Evolutionary conservation across 2,888 invertebrate species (phyloP), one percentile per base, ranked within the genome.

Genomic region (Dryomyza anilis): DNA sequence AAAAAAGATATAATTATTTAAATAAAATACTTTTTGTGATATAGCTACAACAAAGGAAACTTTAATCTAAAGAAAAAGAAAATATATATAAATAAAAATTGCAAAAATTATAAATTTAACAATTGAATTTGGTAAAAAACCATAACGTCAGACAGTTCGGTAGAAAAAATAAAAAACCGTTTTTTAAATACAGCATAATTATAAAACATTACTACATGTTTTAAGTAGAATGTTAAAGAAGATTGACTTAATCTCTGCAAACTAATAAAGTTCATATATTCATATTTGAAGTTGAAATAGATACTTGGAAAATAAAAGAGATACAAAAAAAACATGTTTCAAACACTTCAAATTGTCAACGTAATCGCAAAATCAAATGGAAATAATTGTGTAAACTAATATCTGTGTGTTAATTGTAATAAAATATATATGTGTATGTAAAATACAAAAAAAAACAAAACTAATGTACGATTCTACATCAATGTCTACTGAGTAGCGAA

Each of bases 1-100:
- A 36, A 36, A 16, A n/a, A n/a, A n/a, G n/a, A n/a, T n/a, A n/a
- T n/a, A n/a, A n/a, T n/a, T n/a, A n/a, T n/a, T 55, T 23, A 23
- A 55, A 66, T 64, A 69, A 66, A 66, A 66, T 67, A 69, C 68
- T 66, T 64, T 69, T 72, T 72, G 72, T 71, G 71, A 72, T 72
- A 72, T 72, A 70, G 69, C 70, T 72, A 69, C 67, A 70, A 68
- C 68, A 53, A 45, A 62, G 53, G 16, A 48, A 62, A 53, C 25
- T 45, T 36, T 36, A 64, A 69, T 66, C 62, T 67, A 67, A 68
- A 63, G 59, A 61, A 63, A 65, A 36, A 23, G 58, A 62, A 63
- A 64, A 43, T 56, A 56, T 60, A 21, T 30, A n/a, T 36, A 39
- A 57, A 16, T 14, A 19, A 33, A 33, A 14, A 48, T 27, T 45